Percentiles rank a stretch among this genome's conserved stretches.
Evolutionary conservation across 2,797 vertebrate species (phyloP).

Genomic region (Argyrosomus regius): DNA sequence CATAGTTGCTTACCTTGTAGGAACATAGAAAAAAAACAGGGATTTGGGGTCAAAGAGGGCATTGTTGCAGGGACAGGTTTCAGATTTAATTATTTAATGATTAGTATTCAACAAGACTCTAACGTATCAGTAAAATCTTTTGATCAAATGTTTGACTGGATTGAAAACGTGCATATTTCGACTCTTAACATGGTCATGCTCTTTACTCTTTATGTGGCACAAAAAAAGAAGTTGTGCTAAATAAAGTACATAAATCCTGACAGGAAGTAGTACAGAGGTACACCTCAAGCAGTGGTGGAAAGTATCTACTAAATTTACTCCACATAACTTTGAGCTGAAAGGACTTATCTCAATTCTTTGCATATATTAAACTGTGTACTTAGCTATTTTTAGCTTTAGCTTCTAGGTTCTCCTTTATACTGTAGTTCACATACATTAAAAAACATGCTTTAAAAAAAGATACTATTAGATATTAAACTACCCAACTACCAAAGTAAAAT

Average conservation of each 20-base stretch:
- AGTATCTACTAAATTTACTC: not conserved
- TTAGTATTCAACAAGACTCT: not conserved
- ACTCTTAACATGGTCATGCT: not conserved
- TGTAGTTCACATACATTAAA: not conserved
- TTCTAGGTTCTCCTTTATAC: not conserved
- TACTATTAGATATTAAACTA: too few species aligned
- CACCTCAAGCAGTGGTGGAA: not conserved
- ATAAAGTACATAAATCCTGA: not conserved
- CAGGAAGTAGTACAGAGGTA: not conserved
- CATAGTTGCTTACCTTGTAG: not conserved
- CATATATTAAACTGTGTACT: not conserved
- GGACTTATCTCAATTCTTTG: not conserved
- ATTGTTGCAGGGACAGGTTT: not conserved
- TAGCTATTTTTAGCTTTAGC: not conserved
- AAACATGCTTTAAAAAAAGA: too few species aligned
- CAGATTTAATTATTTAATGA: not conserved
- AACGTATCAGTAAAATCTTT: not conserved
- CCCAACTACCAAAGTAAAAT: too few species aligned
- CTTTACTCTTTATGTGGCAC: not conserved
- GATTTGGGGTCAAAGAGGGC: slow-evolving; percentile 4
- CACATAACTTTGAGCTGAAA: too few species aligned
- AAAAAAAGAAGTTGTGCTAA: not conserved
- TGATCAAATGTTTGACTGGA: not conserved
- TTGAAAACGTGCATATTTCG: not conserved
- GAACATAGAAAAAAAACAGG: not conserved